Evolutionary conservation across 2,888 invertebrate genomes (phyloP), one percentile per base, ranked within the genome.

Genomic region (Drosophila cyrtoloma): DNA sequence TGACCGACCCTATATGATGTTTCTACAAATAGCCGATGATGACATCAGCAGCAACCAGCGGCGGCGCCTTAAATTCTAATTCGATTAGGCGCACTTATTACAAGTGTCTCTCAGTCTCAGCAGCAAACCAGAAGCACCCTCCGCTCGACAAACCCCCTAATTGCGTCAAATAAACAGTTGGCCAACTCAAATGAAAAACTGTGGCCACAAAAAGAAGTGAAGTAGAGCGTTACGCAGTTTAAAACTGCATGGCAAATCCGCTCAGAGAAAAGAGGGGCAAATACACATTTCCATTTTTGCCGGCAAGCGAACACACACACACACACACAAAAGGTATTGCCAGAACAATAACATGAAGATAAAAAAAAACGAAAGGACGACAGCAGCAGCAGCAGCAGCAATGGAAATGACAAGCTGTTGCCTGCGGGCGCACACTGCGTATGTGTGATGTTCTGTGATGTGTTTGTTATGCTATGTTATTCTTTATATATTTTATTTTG

Each of bases 31-130:
- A 66, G 56, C 42, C 60, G 6, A 7, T 53, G 82, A 81, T 89
- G 84, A 86, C 90, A 85, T 85, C 84, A 85, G 76, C 78, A 57
- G 52, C 71, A 50, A 26, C 66, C 47, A 55, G 28, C 16, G 33
- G 44, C 35, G 50, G 37, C 62, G 63, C 63, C 81, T 51, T 30
- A 28, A 71, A 65, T 70, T 84, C 79, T 89, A 85, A 85, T 89
- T 89, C 88, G 87, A 85, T 85, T 85, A 84, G 75, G 55, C 64
- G 70, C 79, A 87, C 85, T 84, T 77, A 79, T 71, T 77, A 79
- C 74, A 71, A 81, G 61, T 63, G 56, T 50, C 55, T n/a, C 59
- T n/a, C 39, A n/a, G 37, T 47, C 47, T 22, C 22, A 22, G 22
- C 26, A 26, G 56, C 51, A 60, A 35, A 3, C 26, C 53, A 4